Evolutionary conservation across 2,113 vertebrate species (phyloP).

Genomic region (Pedetes capensis): DNA sequence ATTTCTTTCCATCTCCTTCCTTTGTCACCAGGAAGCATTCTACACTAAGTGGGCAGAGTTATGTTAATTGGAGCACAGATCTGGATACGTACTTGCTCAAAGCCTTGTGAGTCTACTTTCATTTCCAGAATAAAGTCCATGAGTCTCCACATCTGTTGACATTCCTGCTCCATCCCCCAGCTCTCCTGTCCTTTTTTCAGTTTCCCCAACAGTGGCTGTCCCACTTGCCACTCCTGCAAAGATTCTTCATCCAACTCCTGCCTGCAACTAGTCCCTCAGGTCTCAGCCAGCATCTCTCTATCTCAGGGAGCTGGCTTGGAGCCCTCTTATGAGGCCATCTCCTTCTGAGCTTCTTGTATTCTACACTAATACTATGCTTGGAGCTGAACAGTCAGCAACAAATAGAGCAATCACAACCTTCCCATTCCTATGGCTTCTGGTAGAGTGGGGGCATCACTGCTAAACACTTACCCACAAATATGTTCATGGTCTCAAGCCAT

Average conservation of each 20-base stretch:
- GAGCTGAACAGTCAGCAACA: accelerated
- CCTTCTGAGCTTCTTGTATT: not conserved
- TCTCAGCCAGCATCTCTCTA: not conserved
- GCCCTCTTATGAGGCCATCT: not conserved
- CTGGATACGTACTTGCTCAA: accelerated
- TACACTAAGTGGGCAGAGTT: not conserved
- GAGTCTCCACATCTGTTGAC: not conserved
- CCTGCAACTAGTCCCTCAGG: not conserved
- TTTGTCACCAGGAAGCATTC: not conserved
- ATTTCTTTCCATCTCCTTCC: not conserved
- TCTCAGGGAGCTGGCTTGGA: not conserved
- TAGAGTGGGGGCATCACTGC: not conserved
- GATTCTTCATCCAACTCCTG: not conserved
- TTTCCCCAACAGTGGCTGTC: not conserved
- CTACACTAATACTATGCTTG: too few species aligned
- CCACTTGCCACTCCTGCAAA: not conserved
- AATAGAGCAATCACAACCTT: not conserved
- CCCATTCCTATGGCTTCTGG: not conserved
- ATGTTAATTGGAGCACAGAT: not conserved
- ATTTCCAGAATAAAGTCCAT: too few species aligned
- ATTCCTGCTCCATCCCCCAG: accelerated
- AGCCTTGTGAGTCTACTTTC: not conserved
- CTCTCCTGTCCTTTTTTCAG: not conserved
- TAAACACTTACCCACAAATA: not conserved
- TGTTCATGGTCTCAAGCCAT: not conserved